Evolutionary conservation across 2,888 invertebrate species (phyloP).

Genomic region (Pterostichus madidus): DNA sequence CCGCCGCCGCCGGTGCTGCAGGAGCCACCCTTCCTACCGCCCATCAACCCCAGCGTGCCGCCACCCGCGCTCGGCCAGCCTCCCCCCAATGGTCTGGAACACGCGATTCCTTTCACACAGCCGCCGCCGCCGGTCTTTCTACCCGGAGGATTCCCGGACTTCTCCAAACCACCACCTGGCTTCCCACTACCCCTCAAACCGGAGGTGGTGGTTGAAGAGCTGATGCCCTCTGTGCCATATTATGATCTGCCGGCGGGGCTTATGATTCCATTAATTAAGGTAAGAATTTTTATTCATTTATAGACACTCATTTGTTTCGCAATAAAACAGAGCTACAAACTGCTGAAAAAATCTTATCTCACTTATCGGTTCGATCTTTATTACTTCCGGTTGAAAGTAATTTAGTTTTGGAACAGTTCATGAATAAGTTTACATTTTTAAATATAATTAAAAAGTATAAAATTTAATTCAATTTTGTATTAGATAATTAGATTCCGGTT

Average conservation of each 20-base stretch:
- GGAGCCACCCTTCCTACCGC: conserved; percentile 70
- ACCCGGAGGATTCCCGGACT: conserved; percentile 84
- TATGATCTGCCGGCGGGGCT: conserved; percentile 98
- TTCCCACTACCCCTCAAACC: conserved; percentile 78
- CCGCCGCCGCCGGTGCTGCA: conserved; percentile 16
- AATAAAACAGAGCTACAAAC: no score
- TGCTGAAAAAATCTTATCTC: no score
- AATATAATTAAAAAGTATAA: no score
- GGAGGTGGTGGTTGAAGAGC: conserved; percentile 79
- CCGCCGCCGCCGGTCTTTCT: conserved; percentile 81
- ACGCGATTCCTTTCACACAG: conserved; percentile 76
- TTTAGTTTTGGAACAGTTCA: no score
- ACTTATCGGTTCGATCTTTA: no score
- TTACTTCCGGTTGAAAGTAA: no score
- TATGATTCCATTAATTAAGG: conserved; percentile 97
- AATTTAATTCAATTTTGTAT: no score
- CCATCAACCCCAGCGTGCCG: conserved; percentile 74
- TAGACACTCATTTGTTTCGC: background rate
- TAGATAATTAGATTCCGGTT: no score
- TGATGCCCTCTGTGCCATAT: conserved; percentile 95
- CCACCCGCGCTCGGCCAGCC: conserved; percentile 74
- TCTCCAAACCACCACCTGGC: conserved; percentile 92
- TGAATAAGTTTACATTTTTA: no score
- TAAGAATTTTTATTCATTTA: conserved; percentile 73
- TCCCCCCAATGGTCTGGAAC: conserved; percentile 73